phyloP scores from a whole-genome alignment of 2,888 invertebrate genomes.

The Leptodirus hochenwartii region DNA sequence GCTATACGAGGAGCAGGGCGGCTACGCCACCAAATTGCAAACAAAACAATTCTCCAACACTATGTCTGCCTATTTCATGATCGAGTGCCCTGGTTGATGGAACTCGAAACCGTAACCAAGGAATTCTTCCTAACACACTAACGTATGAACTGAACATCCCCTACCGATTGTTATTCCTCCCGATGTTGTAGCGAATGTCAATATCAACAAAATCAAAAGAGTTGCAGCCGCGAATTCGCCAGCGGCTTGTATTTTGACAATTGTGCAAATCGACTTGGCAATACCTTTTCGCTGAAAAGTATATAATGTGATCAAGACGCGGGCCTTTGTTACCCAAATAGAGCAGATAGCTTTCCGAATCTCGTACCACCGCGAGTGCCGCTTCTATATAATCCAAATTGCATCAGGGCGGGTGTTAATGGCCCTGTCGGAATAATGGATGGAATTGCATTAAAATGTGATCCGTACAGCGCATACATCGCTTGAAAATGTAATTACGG shows the following conservation, averaged over 20 bases:
- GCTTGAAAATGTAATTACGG: too few species aligned
- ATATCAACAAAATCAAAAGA: too few species aligned
- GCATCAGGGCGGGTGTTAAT: conserved; percentile 29
- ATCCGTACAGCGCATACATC: conserved; percentile 30
- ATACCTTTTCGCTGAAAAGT: too few species aligned
- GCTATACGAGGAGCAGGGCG: conserved; percentile 4
- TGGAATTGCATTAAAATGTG: conserved; percentile 34
- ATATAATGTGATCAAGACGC: conserved; percentile 23
- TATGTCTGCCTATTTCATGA: conserved; percentile 18
- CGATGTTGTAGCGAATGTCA: too few species aligned
- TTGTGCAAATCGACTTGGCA: too few species aligned
- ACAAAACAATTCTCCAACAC: conserved; percentile 24
- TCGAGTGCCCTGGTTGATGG: conserved; percentile 18
- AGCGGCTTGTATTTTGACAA: not conserved
- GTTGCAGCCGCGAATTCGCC: conserved; percentile 9
- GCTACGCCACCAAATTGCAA: conserved; percentile 23
- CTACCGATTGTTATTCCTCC: too few species aligned
- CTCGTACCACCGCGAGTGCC: too few species aligned
- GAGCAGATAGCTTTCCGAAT: conserved; percentile 27
- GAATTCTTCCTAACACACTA: not conserved
- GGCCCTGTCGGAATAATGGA: conserved; percentile 31
- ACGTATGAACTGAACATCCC: conserved; percentile 1
- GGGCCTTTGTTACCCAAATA: conserved; percentile 25
- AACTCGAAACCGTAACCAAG: conserved; percentile 14
- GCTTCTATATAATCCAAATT: conserved; percentile 28